phyloP scores from a whole-genome alignment of 2,113 vertebrate species.

The Tetrao urogallus region DNA sequence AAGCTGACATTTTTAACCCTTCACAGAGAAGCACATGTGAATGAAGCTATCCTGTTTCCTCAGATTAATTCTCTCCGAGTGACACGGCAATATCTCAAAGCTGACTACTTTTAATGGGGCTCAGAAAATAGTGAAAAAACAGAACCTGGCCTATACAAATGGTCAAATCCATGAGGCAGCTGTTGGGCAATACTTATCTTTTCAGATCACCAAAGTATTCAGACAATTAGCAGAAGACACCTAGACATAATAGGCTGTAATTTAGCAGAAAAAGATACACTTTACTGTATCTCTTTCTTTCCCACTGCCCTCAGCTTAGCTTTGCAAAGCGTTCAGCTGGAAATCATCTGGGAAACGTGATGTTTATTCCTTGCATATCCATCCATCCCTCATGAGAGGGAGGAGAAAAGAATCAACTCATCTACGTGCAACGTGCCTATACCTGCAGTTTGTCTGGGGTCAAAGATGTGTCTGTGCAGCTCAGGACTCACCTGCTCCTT shows the following conservation, averaged over 20 bases:
- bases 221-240: background rate
- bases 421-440: background rate
- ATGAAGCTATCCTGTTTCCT: background rate
- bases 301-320: rapidly evolving
- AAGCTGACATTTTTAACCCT: background rate
- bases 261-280: background rate
- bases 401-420: background rate
- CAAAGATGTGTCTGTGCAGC: rapidly evolving
- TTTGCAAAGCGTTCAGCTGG: background rate
- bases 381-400: rapidly evolving
- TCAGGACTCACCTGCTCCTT: background rate
- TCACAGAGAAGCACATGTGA: background rate
- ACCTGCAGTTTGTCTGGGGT: background rate
- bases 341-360: background rate
- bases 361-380: background rate
- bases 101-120: background rate
- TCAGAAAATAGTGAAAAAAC: background rate
- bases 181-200: background rate
- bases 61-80: background rate
- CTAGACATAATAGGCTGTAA: rapidly evolving
- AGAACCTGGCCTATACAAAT: too few relatives aligned
- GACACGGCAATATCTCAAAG: background rate
- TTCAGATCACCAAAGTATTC: background rate
- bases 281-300: background rate
- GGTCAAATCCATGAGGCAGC: background rate